Evolutionary conservation across 2,113 vertebrate species (phyloP).

Genomic region (Polypterus senegalus): DNA sequence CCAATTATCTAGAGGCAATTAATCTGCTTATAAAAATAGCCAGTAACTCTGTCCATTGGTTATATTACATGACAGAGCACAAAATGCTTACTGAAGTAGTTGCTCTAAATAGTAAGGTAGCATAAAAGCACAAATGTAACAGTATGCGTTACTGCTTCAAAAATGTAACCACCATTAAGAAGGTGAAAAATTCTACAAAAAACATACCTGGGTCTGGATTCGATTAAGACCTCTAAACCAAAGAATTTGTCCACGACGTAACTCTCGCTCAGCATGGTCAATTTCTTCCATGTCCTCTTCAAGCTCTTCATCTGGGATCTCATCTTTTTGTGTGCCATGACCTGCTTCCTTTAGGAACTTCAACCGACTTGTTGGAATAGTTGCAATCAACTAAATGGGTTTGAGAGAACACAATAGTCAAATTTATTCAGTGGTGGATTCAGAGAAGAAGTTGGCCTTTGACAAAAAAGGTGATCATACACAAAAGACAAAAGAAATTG

Average conservation of each 20-base stretch:
- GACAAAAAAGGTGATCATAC: background rate
- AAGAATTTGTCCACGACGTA: slow-evolving; percentile 93
- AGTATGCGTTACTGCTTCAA: too few relatives aligned
- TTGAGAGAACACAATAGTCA: background rate
- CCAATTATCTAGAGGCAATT: too few relatives aligned
- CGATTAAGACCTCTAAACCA: slow-evolving; percentile 98
- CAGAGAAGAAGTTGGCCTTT: background rate
- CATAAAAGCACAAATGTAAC: too few relatives aligned
- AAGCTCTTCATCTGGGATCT: slow-evolving; percentile 84
- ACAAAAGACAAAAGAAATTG: too few relatives aligned
- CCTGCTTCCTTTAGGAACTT: slow-evolving; percentile 95
- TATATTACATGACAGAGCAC: too few relatives aligned
- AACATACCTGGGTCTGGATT: slow-evolving; percentile 96
- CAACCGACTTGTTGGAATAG: slow-evolving; percentile 89
- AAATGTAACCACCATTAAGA: too few relatives aligned
- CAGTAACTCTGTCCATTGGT: too few relatives aligned
- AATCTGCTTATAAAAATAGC: too few relatives aligned
- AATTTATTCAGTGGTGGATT: background rate
- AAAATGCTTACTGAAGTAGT: too few relatives aligned
- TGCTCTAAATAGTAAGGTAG: too few relatives aligned
- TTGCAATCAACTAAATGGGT: slow-evolving; percentile 71
- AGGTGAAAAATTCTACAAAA: slow-evolving; percentile 5
- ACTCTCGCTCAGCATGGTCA: slow-evolving; percentile 89
- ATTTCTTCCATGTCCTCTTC: slow-evolving; percentile 91
- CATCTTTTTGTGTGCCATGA: slow-evolving; percentile 93